Percentiles rank a stretch among this genome's conserved stretches.
Evolutionary conservation across 2,113 vertebrate genomes (phyloP).

Genomic region (Pipa parva): DNA sequence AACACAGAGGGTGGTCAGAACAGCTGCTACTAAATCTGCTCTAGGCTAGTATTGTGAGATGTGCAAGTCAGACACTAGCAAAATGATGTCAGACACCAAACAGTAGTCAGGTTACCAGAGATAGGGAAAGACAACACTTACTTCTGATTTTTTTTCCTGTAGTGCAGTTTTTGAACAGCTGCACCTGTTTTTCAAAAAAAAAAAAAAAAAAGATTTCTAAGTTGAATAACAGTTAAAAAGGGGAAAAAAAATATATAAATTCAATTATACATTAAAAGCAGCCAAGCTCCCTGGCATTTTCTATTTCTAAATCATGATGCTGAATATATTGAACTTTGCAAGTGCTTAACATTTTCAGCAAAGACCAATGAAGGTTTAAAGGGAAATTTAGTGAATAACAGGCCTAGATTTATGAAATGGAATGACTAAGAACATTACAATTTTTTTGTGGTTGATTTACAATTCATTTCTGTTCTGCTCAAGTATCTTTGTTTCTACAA

Average conservation of each 20-base stretch:
- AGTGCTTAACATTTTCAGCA: no score
- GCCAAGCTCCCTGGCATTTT: no score
- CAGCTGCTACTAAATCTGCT: constrained; percentile 41
- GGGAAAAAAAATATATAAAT: background rate
- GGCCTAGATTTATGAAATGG: no score
- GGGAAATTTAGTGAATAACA: no score
- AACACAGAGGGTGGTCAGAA: constrained; percentile 18
- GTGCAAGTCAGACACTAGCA: constrained; percentile 20
- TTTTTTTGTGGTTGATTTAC: no score
- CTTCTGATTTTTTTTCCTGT: constrained; percentile 32
- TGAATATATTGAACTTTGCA: no score
- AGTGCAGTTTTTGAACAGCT: constrained; percentile 15
- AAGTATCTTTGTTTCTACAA: no score
- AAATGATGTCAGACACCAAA: constrained; percentile 27
- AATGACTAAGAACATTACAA: no score
- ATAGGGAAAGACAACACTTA: constrained; percentile 19
- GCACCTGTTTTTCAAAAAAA: background rate
- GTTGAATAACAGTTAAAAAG: background rate
- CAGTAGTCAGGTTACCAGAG: constrained; percentile 19
- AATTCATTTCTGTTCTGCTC: no score
- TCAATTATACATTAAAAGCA: no score
- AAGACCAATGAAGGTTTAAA: background rate
- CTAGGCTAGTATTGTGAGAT: constrained; percentile 25
- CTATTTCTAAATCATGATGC: no score
- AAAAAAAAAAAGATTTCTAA: background rate